Evolutionary conservation across 2,888 invertebrate genomes (phyloP), one percentile per base, ranked within the genome.

Genomic region (Cataglyphis livida): DNA sequence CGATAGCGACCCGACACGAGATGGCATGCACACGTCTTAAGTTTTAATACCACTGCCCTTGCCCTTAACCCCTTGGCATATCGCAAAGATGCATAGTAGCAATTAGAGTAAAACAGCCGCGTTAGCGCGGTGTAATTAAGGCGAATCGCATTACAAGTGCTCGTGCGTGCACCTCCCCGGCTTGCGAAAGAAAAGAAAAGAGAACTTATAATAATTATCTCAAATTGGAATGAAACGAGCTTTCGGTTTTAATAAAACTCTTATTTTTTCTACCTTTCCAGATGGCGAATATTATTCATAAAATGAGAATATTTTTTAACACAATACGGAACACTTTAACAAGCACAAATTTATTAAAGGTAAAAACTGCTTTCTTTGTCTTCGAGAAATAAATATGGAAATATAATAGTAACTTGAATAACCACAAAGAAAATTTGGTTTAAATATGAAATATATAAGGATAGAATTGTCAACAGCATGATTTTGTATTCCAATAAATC

Each of bases 71-170:
- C 68, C 61, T 62, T 61, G 81, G 44, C 88, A 82, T 90, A 87
- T 90, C 84, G 61, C 83, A 61, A 81, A 64, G 74, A 82, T 74
- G 66, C 78, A 83, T 61, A 75, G 73, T 54, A 70, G 75, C 87
- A 84, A 85, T 90, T 86, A 85, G 85, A 83, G 83, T 71, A 82
- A 84, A 83, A 71, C 87, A 84, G 73, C 79, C 73, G 76, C 75
- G 81, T 83, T 79, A 83, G 79, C 54, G 54, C 38, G 81, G 59
- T 78, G 85, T 82, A 88, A 90, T 88, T 90, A 87, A 82, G 73
- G 85, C 65, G 65, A 74, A 81, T 84, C 81, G 64, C 81, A 79
- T 87, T 87, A 84, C 74, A 78, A 64, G 81, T 70, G 75, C 70
- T 76, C 64, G 75, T 65, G 76, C 70, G 74, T 73, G 68, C 73